Base-by-base conservation (phyloP, 2,888 invertebrate species). In the Agelastica alni region DNA sequence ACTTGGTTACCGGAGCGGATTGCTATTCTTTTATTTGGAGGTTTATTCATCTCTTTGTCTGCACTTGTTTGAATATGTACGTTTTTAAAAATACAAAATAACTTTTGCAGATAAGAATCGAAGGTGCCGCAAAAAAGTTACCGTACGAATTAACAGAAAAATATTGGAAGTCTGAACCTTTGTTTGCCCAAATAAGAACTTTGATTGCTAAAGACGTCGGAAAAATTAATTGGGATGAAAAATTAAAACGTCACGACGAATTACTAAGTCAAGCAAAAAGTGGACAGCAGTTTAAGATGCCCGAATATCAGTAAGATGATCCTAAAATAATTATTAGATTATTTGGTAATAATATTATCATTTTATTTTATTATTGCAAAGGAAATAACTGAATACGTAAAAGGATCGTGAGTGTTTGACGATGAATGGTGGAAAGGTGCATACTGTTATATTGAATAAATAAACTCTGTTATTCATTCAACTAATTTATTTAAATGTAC, bases 251-350 rank as follows among this genome's bases (percentile, higher is more conserved):
- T 16, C 80, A 80, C 59, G 80, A 80, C 59, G 58, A 74, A 52
- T 56, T 80, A 26, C 51, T 78, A 4, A 53, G 69, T 4, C 66
- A 76, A 14, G 70, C 73, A 12, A 49, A 52, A 36, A 66, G 60
- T 5, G 63, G 71, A n/a, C 63, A 70, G n/a, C 61, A 67, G 20
- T 63, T 81, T n/a, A 2, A 2, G n/a, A 28, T 28, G 28, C 81
- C 80, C 1, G 75, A 78, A 39, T 72, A 80, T 58, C 71, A 76
- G 81, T 81, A 71, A n/a, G n/a, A n/a, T n/a, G n/a, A n/a, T n/a
- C n/a, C n/a, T n/a, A n/a, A n/a, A n/a, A n/a, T n/a, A n/a, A n/a
- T n/a, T n/a, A n/a, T n/a, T n/a, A n/a, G n/a, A n/a, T n/a, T n/a
- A n/a, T n/a, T n/a, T n/a, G n/a, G n/a, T n/a, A n/a, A n/a, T n/a